phyloP scores from a whole-genome alignment of 2,797 vertebrate species.

The Sebastolobus altivelis region DNA sequence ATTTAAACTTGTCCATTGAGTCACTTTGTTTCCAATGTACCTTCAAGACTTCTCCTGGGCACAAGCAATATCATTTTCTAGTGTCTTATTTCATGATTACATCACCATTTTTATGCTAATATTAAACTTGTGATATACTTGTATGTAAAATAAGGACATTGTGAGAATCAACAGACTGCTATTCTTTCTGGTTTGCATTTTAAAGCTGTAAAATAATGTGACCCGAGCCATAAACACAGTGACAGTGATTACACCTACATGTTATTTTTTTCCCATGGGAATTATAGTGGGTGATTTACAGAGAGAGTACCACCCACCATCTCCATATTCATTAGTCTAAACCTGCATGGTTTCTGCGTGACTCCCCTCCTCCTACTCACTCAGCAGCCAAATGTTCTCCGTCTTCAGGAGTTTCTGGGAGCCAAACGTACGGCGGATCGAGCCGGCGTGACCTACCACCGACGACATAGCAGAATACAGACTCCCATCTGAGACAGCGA shows the following conservation, averaged over 20 bases:
- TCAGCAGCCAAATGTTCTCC: conserved; percentile 87
- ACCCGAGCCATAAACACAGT: conserved; percentile 9
- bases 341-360: conserved; percentile 12
- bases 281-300: conserved; percentile 46
- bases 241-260: conserved; percentile 38
- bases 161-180: neutral
- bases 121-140: neutral
- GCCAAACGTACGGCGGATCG: conserved; percentile 86
- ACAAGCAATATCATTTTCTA: neutral
- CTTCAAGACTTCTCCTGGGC: neutral
- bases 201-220: neutral
- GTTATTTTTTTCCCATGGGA: conserved; percentile 29
- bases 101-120: neutral
- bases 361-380: conserved; percentile 81
- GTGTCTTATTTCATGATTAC: neutral
- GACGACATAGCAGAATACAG: conserved; percentile 88
- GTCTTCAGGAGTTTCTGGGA: conserved; percentile 86
- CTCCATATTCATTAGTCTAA: conserved; percentile 58
- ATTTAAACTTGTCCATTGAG: conserved; percentile 7
- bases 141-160: neutral
- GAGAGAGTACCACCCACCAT: conserved; percentile 58
- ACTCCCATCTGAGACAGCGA: conserved; percentile 80
- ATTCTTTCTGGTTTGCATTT: conserved; percentile 21
- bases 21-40: neutral
- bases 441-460: conserved; percentile 77